Percentiles rank a stretch among this genome's conserved stretches.
Evolutionary conservation across 1,140 invertebrate genomes (phyloP).

Genomic region (Apocrypta bakeri): DNA sequence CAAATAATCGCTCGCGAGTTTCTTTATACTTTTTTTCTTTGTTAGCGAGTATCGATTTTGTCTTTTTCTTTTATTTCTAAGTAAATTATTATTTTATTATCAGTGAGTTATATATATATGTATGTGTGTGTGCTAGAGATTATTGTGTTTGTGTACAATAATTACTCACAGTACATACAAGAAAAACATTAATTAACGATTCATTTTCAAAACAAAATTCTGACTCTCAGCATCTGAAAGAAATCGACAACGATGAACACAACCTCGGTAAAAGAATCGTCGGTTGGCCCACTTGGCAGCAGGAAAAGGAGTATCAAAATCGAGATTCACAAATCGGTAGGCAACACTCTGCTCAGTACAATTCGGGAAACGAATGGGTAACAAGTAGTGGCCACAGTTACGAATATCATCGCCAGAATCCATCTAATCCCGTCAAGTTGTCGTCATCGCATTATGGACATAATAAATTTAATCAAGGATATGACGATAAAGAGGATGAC

Average conservation of each 20-base stretch:
- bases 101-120: no score
- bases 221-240: not conserved
- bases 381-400: not conserved
- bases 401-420: conserved; percentile 10
- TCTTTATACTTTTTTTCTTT: not conserved
- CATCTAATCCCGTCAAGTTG: not conserved
- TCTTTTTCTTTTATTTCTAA: not conserved
- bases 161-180: no score
- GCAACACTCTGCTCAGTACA: not conserved
- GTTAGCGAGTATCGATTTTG: not conserved
- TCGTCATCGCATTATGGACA: not conserved
- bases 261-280: conserved; percentile 15
- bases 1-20: not conserved
- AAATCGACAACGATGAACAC: not conserved
- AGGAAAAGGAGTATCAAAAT: not conserved
- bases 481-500: conserved; percentile 21
- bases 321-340: not conserved
- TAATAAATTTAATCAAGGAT: conserved; percentile 25
- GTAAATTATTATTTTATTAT: not conserved
- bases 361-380: not conserved
- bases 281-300: not conserved
- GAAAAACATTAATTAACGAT: no score
- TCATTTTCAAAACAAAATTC: no score
- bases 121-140: no score
- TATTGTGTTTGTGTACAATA: no score